A percentile compares a stretch with the other conserved stretches of the same genome.
Evolutionary conservation across 1,140 invertebrate genomes (phyloP).

Genomic region (Schlechtendalia chinensis): DNA sequence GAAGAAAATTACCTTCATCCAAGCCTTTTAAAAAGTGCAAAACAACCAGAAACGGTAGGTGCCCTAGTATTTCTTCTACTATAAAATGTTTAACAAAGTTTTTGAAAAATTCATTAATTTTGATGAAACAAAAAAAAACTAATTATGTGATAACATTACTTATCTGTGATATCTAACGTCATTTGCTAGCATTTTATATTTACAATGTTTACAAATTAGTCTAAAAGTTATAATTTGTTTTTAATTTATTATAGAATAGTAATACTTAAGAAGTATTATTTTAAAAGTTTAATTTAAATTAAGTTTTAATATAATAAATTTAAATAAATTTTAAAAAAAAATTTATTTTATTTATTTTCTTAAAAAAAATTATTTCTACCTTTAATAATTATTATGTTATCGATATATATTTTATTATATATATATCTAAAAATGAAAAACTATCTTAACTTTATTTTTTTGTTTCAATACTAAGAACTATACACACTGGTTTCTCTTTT

Average conservation of each 20-base stretch:
- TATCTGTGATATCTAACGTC: conserved; percentile 29
- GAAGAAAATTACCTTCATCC: conserved; percentile 76
- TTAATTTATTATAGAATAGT: neutral
- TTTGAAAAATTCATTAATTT: neutral
- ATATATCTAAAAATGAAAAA: too few relatives aligned
- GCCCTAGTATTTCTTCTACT: conserved; percentile 39
- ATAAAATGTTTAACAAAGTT: neutral
- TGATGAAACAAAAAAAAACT: neutral
- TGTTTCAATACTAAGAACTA: neutral
- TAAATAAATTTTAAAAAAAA: neutral
- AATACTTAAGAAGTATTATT: neutral
- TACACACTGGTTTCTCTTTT: neutral
- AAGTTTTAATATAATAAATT: neutral
- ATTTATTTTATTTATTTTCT: neutral
- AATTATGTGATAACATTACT: conserved; percentile 25
- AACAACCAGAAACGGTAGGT: conserved; percentile 64
- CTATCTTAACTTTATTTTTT: neutral
- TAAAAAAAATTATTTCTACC: neutral
- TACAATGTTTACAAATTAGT: neutral
- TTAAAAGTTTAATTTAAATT: conserved; percentile 1
- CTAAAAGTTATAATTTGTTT: neutral
- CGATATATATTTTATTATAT: neutral
- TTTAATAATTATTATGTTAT: neutral
- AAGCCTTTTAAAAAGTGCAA: conserved; percentile 62
- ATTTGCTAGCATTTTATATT: conserved; percentile 8